Percentiles rank a stretch among this genome's conserved stretches.
Conservation (phyloP, 2,888 invertebrate species). For the Tillus elongatus region DNA sequence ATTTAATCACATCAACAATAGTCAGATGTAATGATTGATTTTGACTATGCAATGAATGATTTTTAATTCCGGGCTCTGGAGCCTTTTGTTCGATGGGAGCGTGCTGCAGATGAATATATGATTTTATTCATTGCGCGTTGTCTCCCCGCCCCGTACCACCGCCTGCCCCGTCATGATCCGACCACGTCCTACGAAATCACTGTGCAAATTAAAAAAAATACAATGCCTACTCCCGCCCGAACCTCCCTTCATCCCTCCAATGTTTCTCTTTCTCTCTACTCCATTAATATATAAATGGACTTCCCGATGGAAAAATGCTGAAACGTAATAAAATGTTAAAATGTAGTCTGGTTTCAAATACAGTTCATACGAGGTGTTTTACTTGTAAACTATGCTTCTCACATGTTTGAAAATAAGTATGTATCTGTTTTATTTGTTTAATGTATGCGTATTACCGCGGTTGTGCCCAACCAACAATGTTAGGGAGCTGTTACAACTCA, state of each 20-base stretch:
- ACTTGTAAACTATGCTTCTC: no score
- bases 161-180: conserved; percentile 24
- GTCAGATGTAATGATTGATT: conserved; percentile 39
- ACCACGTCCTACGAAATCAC: conserved; percentile 33
- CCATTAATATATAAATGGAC: conserved; percentile 23
- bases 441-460: no score
- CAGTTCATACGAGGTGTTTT: no score
- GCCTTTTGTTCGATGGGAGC: conserved; percentile 35
- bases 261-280: conserved; percentile 20
- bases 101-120: conserved; percentile 38
- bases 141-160: conserved; percentile 25
- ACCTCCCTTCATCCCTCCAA: no score
- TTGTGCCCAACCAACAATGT: no score
- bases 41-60: conserved; percentile 40
- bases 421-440: no score
- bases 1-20: conserved; percentile 23
- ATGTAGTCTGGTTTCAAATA: no score
- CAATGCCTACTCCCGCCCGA: conserved; percentile 15
- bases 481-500: no score
- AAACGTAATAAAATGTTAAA: no score
- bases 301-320: no score
- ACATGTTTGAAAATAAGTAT: no score
- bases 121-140: conserved; percentile 40
- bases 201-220: conserved; percentile 37
- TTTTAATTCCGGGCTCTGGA: conserved; percentile 40